Conservation (phyloP, 2,797 vertebrate species). For the Naso thynnoides region DNA sequence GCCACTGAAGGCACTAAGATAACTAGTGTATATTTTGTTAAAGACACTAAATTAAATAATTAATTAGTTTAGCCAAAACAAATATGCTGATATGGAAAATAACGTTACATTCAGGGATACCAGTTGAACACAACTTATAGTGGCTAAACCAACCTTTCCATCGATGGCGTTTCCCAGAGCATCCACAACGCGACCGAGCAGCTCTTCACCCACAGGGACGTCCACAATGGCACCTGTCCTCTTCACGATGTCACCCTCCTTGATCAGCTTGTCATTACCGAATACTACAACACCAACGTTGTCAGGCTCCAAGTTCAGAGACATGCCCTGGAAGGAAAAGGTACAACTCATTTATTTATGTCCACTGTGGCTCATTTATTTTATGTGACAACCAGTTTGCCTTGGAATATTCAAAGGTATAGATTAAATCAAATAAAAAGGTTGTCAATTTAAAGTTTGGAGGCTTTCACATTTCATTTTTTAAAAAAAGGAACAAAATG, state of each 20-base stretch:
- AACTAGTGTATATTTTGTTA: background rate
- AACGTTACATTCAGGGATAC: background rate
- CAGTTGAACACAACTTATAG: background rate
- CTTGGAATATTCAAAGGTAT: too few species aligned
- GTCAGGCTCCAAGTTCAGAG: constrained; percentile 98
- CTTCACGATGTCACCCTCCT: constrained; percentile 97
- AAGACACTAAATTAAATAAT: background rate
- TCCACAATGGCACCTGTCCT: constrained; percentile 98
- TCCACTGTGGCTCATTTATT: too few species aligned
- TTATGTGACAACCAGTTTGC: too few species aligned
- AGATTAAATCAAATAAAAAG: background rate
- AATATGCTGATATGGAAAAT: background rate
- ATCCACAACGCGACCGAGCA: constrained; percentile 95
- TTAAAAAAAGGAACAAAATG: constrained; percentile 90
- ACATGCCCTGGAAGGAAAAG: constrained; percentile 90
- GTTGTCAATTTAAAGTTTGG: background rate
- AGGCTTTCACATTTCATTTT: constrained; percentile 82
- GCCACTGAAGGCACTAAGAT: too few species aligned
- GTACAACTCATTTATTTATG: background rate
- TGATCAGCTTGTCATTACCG: constrained; percentile 98
- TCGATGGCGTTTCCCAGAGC: constrained; percentile 96
- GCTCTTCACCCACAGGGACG: constrained; percentile 93
- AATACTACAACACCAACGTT: constrained; percentile 99
- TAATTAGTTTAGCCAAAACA: background rate
- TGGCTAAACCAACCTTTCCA: constrained; percentile 88